Evolutionary conservation across 2,113 vertebrate genomes (phyloP), one percentile per base, ranked within the genome.

Genomic region (Prochilodus magdalenae): DNA sequence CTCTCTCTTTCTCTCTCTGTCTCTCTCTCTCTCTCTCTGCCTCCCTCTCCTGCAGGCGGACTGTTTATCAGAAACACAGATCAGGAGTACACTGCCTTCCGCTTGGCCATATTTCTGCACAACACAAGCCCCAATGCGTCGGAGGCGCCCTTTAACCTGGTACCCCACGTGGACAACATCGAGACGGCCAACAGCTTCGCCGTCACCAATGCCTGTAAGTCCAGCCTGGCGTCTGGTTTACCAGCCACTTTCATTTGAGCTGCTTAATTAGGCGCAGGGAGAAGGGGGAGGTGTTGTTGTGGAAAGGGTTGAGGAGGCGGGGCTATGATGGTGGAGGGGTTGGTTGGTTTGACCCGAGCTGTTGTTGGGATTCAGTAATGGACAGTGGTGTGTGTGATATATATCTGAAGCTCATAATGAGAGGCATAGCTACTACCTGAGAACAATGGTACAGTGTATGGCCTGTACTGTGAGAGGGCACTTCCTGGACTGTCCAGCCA

Each of bases 31-130:
- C 80, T 22, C 51, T 44, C 77, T 80, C 80, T n/a, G n/a, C 87
- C 60, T 77, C 84, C 75, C 63, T 75, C 67, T 85, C 79, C 86
- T 90, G 76, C 92, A 99, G 98, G 98, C 93, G 98, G 98, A 89
- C 94, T 99, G 92, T 99, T 99, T 96, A 99, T 99, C 95, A 95
- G 97, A 94, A 98, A 99, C 95, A 99, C 98, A 90, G 98, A 99
- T 95, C 98, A 99, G 96, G 98, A 99, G 93, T 99, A 99, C 92
- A 99, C 97, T 84, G 98, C 97, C 86, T 99, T 99, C 89, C 96
- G 97, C 85, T 94, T 99, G 92, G 98, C 98, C 83, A 99, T 99
- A 93, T 99, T 99, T 95, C 97, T 99, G 88, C 98, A 99, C 94
- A 99, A 99, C 93, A 99, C 98, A 93, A 99, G 97, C 91, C 98